Evolutionary conservation across 30 jellyfish, hydroid and myxozoan genomes (phyloP).

Genomic region (Aurelia sp.): DNA sequence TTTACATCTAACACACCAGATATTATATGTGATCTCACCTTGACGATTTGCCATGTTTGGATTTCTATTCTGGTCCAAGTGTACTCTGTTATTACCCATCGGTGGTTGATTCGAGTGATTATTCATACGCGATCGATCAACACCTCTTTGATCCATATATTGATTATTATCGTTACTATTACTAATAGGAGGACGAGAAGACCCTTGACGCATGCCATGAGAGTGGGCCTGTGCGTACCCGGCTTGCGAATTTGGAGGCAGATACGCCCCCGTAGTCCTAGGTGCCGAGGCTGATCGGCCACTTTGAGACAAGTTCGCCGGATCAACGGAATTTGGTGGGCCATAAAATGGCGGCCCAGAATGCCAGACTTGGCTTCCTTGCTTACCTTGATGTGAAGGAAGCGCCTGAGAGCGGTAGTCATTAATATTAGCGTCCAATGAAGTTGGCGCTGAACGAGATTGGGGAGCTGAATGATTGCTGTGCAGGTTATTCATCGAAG

Average conservation of each 20-base stretch:
- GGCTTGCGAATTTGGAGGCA: conserved; percentile 31
- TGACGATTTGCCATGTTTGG: conserved; percentile 10
- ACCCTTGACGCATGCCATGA: conserved; percentile 38
- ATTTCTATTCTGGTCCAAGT: background rate
- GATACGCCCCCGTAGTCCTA: conserved; percentile 20
- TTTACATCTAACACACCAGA: no score
- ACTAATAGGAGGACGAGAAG: conserved; percentile 5
- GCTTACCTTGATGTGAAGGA: conserved; percentile 40
- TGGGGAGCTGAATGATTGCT: conserved; percentile 3
- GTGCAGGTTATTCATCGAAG: conserved; percentile 18
- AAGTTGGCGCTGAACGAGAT: conserved; percentile 58
- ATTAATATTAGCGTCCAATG: conserved; percentile 49
- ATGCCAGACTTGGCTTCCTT: conserved; percentile 44
- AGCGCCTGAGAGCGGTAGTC: conserved; percentile 37
- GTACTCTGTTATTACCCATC: conserved; percentile 22
- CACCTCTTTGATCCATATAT: conserved; percentile 31
- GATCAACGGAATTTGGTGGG: conserved; percentile 54
- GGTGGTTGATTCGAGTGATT: conserved; percentile 49
- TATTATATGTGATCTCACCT: conserved; percentile 11
- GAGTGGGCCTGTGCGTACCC: conserved; percentile 41
- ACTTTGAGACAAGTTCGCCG: conserved; percentile 17
- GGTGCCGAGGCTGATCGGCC: conserved; percentile 52
- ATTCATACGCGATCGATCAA: conserved; percentile 40
- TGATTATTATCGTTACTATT: conserved; percentile 3
- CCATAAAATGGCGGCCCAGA: conserved; percentile 78